phyloP scores from a whole-genome alignment of 92 coral and sea anemone species.

The Scolanthus callimorphus region DNA sequence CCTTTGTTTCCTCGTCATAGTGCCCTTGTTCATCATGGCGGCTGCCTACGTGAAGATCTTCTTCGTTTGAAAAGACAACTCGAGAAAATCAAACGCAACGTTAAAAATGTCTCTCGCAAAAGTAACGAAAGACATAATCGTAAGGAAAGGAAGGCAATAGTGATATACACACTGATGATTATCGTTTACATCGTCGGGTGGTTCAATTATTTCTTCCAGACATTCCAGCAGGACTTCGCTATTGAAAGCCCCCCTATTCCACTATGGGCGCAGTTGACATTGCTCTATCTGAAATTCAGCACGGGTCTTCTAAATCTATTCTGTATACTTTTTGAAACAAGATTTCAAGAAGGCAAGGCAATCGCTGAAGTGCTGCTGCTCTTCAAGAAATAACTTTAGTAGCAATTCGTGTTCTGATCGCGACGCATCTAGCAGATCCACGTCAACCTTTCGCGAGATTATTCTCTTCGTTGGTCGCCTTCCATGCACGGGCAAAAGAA shows the following conservation, averaged over 20 bases:
- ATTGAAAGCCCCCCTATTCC: slow-evolving; percentile 17
- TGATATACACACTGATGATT: slow-evolving; percentile 65
- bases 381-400: too few species aligned
- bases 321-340: slow-evolving; percentile 70
- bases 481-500: too few species aligned
- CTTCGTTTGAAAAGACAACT: slow-evolving; percentile 50
- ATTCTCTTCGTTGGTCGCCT: too few species aligned
- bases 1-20: slow-evolving; percentile 38
- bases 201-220: slow-evolving; percentile 66
- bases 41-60: slow-evolving; percentile 58
- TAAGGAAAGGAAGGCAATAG: slow-evolving; percentile 57
- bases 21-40: slow-evolving; percentile 60
- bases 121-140: slow-evolving; percentile 33
- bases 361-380: not conserved
- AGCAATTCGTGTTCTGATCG: too few species aligned
- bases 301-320: slow-evolving; percentile 64
- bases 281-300: slow-evolving; percentile 42
- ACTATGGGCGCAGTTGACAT: slow-evolving; percentile 41
- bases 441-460: too few species aligned
- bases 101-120: slow-evolving; percentile 36
- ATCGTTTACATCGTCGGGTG: slow-evolving; percentile 56
- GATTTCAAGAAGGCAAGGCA: slow-evolving; percentile 58
- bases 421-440: too few species aligned
- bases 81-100: slow-evolving; percentile 39
- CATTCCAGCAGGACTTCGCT: slow-evolving; percentile 40